phyloP scores from a whole-genome alignment of 2,888 invertebrate genomes.

The Sepioteuthis lessoniana region DNA sequence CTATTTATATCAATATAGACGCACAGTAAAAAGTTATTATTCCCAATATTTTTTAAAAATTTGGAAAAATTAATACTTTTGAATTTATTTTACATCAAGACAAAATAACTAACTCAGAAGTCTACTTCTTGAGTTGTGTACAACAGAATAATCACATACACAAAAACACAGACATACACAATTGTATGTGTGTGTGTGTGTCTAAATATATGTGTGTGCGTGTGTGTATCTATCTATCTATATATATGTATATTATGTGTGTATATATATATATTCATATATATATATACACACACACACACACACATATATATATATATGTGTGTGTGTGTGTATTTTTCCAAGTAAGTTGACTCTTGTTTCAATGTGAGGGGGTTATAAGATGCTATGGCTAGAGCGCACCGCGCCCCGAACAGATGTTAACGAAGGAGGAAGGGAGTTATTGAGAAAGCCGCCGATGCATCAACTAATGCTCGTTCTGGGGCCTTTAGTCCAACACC shows the following conservation, averaged over 20 bases:
- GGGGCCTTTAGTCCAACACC: neutral
- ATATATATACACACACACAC: neutral
- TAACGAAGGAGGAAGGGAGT: constrained; percentile 13
- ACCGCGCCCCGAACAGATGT: constrained; percentile 23
- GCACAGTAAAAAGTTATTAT: no score
- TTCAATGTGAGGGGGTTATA: constrained; percentile 6
- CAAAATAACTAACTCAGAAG: no score
- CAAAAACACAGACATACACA: neutral
- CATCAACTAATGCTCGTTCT: constrained; percentile 42
- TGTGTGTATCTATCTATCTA: no score
- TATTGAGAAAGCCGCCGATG: neutral
- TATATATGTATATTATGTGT: no score
- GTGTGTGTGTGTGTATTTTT: neutral
- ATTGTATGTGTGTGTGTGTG: neutral
- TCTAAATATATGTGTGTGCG: neutral
- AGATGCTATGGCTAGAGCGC: constrained; percentile 13
- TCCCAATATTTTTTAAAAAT: no score
- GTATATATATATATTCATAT: no score
- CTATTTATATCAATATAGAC: no score
- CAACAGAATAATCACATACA: neutral
- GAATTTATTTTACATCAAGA: no score
- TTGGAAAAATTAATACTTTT: no score
- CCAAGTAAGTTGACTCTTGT: neutral
- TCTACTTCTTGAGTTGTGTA: neutral
- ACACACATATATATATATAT: neutral